Percentiles rank a stretch among this genome's conserved stretches.
phyloP scores from a whole-genome alignment of 1,140 invertebrate species.

The Papilio dardanus region DNA sequence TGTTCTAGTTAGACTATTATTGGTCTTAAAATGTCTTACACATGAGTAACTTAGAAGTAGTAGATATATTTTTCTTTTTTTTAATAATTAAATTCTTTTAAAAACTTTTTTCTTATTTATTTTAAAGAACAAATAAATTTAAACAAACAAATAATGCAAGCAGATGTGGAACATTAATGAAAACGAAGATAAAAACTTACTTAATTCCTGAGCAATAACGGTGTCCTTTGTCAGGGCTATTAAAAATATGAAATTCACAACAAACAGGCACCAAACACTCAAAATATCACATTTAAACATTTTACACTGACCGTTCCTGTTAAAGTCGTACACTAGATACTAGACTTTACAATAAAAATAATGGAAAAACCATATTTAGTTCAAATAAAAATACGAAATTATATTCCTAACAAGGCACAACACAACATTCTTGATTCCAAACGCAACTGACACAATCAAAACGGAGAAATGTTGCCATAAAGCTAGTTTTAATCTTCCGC shows the following conservation, averaged over 20 bases:
- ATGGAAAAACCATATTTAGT: slow-evolving; percentile 35
- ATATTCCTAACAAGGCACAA: slow-evolving; percentile 15
- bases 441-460: neutral
- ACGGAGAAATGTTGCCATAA: too few relatives aligned
- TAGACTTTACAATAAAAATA: slow-evolving; percentile 15
- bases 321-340: slow-evolving; percentile 27
- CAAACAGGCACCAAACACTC: slow-evolving; percentile 59
- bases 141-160: neutral
- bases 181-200: slow-evolving; percentile 58
- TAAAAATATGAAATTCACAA: slow-evolving; percentile 68
- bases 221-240: slow-evolving; percentile 70
- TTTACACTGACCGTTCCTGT: slow-evolving; percentile 43
- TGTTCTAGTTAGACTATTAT: too few relatives aligned
- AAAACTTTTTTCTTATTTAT: too few relatives aligned
- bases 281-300: slow-evolving; percentile 65
- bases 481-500: too few relatives aligned
- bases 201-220: slow-evolving; percentile 62
- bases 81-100: too few relatives aligned
- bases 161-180: neutral
- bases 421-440: neutral
- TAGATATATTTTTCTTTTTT: too few relatives aligned
- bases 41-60: too few relatives aligned
- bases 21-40: too few relatives aligned
- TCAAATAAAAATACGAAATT: slow-evolving; percentile 24
- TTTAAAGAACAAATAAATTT: neutral